Percentiles rank a stretch among this genome's conserved stretches.
phyloP scores from a whole-genome alignment of 2,797 vertebrate species.

The Sebastolobus alascanus region DNA sequence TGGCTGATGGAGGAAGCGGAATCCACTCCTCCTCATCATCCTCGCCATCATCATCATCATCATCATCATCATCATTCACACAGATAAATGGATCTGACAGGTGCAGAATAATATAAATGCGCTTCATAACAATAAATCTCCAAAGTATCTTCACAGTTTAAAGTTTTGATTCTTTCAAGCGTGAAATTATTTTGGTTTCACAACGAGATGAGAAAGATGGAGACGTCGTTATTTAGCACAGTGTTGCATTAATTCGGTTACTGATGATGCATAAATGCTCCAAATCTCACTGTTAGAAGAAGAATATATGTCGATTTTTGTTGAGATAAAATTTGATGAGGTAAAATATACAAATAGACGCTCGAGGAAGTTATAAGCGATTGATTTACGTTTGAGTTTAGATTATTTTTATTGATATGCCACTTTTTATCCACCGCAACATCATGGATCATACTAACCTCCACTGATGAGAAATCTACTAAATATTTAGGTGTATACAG shows the following conservation, averaged over 20 bases:
- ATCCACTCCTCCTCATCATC: not conserved
- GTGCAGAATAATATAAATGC: not conserved
- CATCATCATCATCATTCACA: conserved; percentile 1
- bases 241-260: not conserved
- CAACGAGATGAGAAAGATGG: not conserved
- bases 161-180: not conserved
- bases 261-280: not conserved
- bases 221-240: not conserved
- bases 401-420: not conserved
- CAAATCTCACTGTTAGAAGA: not conserved
- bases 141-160: not conserved
- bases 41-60: not conserved
- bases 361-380: not conserved
- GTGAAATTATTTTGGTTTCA: not conserved
- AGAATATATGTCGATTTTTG: too few species aligned
- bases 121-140: not conserved
- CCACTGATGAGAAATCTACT: not conserved
- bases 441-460: not conserved
- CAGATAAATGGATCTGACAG: not conserved
- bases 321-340: not conserved
- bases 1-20: conserved; percentile 1
- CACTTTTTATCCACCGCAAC: not conserved
- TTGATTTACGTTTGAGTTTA: not conserved
- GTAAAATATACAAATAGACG: not conserved
- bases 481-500: too few species aligned